Base-by-base conservation (phyloP, 2,113 vertebrate species). In the Regulus satrapa region DNA sequence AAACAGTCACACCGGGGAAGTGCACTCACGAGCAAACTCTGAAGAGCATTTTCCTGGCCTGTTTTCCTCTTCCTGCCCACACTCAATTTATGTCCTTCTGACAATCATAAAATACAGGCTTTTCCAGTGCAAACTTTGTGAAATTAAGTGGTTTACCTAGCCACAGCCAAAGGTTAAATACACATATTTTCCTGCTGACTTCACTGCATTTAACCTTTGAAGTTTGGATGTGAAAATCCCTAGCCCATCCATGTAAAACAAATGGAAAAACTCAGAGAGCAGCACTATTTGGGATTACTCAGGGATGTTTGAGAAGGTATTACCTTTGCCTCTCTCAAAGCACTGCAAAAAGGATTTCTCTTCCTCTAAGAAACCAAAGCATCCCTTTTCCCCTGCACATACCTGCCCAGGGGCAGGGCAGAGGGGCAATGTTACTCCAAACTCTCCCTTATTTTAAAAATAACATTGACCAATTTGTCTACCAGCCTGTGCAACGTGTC, bases 131-230 rank as follows among this genome's bases (percentile, higher is more conserved):
- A 95, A 97, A 95, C 62, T 93, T 89, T 54, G 88, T 83, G 68
- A 97, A 98, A 94, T 87, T 69, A 93, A 95, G 89, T 88, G 59
- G 93, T 95, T 97, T 97, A 97, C 78, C 85, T 73, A 78, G 88
- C 85, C 79, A 91, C 46, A 95, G 92, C 31, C 89, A 97, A 97
- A 97, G 94, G 96, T 96, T 96, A 97, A 95, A 95, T 74, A 89
- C 95, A 94, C 76, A 38, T 82, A 81, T 95, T 95, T 95, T 91
- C 85, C 63, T 91, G 69, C n/a, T 96, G 95, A 96, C 82, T 94
- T 88, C 75, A 69, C 59, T 85, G 89, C 85, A 89, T 68, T 75
- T 81, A 95, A 97, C 45, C 90, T 96, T 86, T 82, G 43, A 96
- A 92, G 94, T 91, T 86, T 64, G 41, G 67, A 88, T 91, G 81